phyloP scores from a whole-genome alignment of 2,888 invertebrate species.

The Yponomeuta evonymella region DNA sequence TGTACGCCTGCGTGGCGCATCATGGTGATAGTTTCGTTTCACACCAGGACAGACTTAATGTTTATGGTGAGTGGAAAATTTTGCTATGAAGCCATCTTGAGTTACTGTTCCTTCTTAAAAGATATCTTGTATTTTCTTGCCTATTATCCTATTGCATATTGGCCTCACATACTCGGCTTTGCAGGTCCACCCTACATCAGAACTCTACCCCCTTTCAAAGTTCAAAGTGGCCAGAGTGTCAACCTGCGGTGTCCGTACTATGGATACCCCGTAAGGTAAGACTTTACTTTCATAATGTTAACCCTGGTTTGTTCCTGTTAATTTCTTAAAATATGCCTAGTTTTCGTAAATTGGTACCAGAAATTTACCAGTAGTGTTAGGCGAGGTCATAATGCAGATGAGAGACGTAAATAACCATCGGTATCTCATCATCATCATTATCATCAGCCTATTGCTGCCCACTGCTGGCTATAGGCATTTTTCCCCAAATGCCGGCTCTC shows the following conservation, averaged over 20 bases:
- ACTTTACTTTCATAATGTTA: not conserved
- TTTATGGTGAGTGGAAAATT: constrained; percentile 59
- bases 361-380: too few relatives aligned
- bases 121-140: not conserved
- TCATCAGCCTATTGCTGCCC: too few relatives aligned
- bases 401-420: too few relatives aligned
- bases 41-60: constrained; percentile 66
- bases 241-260: constrained; percentile 88
- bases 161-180: constrained; percentile 20
- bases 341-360: too few relatives aligned
- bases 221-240: constrained; percentile 86
- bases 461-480: too few relatives aligned
- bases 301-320: too few relatives aligned
- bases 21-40: constrained; percentile 46
- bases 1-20: constrained; percentile 76
- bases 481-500: too few relatives aligned
- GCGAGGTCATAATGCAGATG: too few relatives aligned
- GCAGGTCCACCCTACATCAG: constrained; percentile 85
- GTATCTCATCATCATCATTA: too few relatives aligned
- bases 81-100: too few relatives aligned
- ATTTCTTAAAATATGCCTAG: too few relatives aligned
- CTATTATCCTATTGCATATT: not conserved
- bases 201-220: constrained; percentile 84
- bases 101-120: too few relatives aligned
- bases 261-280: constrained; percentile 85